Percentiles rank a stretch among this genome's conserved stretches.
Evolutionary conservation across 2,113 vertebrate species (phyloP).

Genomic region (Limnothrissa miodon): DNA sequence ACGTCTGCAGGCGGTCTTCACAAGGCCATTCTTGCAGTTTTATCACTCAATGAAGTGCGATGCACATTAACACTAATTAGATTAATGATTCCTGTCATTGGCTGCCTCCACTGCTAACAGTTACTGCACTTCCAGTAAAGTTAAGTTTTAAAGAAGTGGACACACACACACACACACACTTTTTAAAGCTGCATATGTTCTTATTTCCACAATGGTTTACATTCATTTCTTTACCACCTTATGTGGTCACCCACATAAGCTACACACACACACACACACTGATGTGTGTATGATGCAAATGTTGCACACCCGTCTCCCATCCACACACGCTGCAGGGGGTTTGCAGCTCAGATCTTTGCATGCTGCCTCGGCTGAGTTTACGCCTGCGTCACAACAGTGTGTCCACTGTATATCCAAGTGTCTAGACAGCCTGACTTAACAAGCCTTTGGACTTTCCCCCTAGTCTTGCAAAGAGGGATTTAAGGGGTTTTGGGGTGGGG

Average conservation of each 20-base stretch:
- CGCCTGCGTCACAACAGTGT: background rate
- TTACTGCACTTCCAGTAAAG: background rate
- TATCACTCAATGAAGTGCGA: background rate
- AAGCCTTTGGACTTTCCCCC: background rate
- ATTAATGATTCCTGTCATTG: background rate
- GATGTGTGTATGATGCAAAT: no score
- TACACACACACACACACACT: no score
- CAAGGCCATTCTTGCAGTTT: background rate
- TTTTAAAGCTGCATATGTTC: no score
- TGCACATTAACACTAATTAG: background rate
- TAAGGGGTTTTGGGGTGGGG: no score
- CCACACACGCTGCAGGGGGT: no score
- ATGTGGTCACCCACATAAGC: no score
- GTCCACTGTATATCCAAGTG: background rate
- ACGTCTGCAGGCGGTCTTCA: background rate
- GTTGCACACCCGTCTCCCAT: background rate
- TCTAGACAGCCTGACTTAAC: conserved; percentile 14
- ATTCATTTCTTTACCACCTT: no score
- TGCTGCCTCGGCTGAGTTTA: background rate
- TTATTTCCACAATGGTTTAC: no score
- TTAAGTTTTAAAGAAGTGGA: background rate
- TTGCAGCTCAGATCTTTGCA: background rate
- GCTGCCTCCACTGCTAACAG: background rate
- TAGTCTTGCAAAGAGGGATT: background rate
- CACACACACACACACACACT: background rate